These are phyloP conservation scores for Neria commutata DNA, from an alignment of 2,888 invertebrate genomes.

Conservation along the genomic window DNA sequence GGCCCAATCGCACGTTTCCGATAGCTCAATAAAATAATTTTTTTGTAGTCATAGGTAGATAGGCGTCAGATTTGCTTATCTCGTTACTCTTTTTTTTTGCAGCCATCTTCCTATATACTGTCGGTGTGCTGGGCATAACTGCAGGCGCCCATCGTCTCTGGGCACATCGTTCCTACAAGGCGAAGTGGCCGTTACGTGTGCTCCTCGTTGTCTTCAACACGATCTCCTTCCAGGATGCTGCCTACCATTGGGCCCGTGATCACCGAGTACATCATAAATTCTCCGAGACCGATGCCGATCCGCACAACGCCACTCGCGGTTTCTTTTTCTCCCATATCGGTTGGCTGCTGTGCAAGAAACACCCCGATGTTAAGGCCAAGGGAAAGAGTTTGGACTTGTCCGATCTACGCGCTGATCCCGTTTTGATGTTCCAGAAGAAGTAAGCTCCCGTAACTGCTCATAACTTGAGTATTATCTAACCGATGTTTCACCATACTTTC, in stretches of 20 bases:
- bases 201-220: constrained; percentile 84
- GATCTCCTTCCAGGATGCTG: constrained; percentile 85
- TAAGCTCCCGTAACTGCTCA: constrained; percentile 66
- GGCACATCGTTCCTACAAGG: constrained; percentile 95
- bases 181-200: constrained; percentile 83
- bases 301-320: constrained; percentile 90
- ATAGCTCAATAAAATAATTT: too few species aligned
- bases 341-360: constrained; percentile 90
- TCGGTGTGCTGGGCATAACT: constrained; percentile 89
- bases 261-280: constrained; percentile 90
- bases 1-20: too few species aligned
- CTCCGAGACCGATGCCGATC: constrained; percentile 91
- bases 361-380: constrained; percentile 84
- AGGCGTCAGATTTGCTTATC: constrained; percentile 12
- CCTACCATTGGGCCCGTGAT: constrained; percentile 78
- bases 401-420: constrained; percentile 81
- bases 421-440: constrained; percentile 85
- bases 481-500: constrained; percentile 39
- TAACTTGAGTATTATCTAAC: background rate
- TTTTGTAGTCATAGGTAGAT: background rate
- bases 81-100: constrained; percentile 47
- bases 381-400: constrained; percentile 85
- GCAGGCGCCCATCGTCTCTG: constrained; percentile 96
- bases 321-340: constrained; percentile 97
- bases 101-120: constrained; percentile 76